phyloP scores from a whole-genome alignment of 2,113 vertebrate species.

The Urocitellus parryii region DNA sequence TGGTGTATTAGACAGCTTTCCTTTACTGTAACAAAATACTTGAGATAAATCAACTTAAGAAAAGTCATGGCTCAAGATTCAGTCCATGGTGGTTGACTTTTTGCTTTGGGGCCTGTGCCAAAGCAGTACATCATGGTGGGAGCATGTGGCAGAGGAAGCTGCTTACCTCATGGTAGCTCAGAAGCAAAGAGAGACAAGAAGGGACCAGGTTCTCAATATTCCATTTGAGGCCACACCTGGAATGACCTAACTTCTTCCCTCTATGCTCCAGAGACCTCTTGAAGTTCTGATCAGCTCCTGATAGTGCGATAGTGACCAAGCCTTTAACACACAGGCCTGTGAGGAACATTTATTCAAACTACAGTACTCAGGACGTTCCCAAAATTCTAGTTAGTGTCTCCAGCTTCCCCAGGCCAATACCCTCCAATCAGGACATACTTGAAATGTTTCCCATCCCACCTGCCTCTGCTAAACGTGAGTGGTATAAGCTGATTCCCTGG shows the following conservation, averaged over 20 bases:
- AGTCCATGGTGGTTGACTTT: background rate
- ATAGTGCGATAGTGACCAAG: background rate
- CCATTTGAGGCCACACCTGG: background rate
- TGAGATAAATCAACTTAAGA: background rate
- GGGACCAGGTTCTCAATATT: background rate
- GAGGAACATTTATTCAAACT: too few species aligned
- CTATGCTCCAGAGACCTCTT: background rate
- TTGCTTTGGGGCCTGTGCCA: too few species aligned
- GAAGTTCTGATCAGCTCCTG: background rate
- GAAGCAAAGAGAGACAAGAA: background rate
- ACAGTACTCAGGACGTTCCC: background rate
- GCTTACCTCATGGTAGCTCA: background rate
- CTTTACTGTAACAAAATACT: background rate
- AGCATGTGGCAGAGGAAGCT: background rate
- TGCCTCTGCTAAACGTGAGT: background rate
- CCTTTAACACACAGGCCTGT: background rate
- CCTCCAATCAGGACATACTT: background rate
- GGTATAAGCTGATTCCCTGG: background rate
- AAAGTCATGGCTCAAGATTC: background rate
- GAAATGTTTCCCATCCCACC: background rate
- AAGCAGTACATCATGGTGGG: background rate
- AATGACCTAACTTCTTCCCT: background rate
- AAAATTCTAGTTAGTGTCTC: background rate
- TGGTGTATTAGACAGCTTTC: background rate
- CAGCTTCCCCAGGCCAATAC: rapidly evolving